These are phyloP conservation scores for Upupa epops DNA, from an alignment of 2,113 vertebrate genomes.

Conservation along the genomic window DNA sequence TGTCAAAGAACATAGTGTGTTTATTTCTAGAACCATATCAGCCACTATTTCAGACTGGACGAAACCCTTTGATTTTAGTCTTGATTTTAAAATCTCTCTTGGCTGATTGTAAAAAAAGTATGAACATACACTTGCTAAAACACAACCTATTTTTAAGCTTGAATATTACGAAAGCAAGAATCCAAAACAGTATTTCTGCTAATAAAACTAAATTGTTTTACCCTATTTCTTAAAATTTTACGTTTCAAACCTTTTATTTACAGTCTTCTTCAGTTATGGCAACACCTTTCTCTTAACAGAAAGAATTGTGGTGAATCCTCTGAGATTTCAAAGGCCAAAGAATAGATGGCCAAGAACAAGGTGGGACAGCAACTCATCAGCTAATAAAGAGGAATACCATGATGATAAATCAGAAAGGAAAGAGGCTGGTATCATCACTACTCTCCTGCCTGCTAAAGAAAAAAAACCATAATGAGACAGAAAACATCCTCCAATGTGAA, in stretches of 20 bases:
- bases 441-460: neutral
- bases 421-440: neutral
- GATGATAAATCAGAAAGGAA: neutral
- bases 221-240: neutral
- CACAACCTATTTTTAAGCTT: neutral
- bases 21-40: neutral
- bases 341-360: neutral
- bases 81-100: neutral
- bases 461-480: neutral
- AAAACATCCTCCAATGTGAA: neutral
- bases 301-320: neutral
- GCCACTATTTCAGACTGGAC: neutral
- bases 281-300: neutral
- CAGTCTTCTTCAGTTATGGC: neutral
- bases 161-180: neutral
- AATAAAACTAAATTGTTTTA: neutral
- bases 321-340: neutral
- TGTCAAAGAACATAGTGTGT: neutral
- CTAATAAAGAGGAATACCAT: neutral
- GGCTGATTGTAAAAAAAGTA: neutral
- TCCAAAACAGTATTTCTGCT: neutral
- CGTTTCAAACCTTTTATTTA: neutral
- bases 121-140: neutral
- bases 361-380: neutral
- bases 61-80: neutral